Base-by-base conservation (phyloP, 2,113 vertebrate genomes). In the Bubalus kerabau region DNA sequence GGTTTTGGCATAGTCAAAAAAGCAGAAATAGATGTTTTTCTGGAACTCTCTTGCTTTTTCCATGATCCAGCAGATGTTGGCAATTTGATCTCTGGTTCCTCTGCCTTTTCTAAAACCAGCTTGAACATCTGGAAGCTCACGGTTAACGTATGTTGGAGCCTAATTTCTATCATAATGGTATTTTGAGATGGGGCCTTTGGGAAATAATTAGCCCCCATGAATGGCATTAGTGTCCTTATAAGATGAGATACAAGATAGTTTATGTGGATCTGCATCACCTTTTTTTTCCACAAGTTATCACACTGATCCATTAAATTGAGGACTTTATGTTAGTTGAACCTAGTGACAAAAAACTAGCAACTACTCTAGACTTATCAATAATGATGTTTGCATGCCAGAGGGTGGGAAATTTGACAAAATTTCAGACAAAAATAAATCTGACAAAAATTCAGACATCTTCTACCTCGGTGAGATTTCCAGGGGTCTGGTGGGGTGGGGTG, bases 51-150 rank as follows among this genome's bases (percentile, higher is more conserved):
- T 36, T 67, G 64, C 16, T 10, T 67, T 67, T 67, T 36, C 17
- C 0, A 21, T 67, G 64, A 67, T 21, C 32, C 8, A 36, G 32
- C 0, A 0, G n/a, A 36, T 71, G 17, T 71, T 71, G 64, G 64
- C 64, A 71, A 71, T 71, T 71, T 71, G 64, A 71, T 36, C 4
- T 71, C 64, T 71, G 17, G 64, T 21, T 71, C n/a, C 17, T 21
- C 4, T 71, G 64, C 64, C n/a, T 71, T 71, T 71, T 71, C 9
- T 21, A 71, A 71, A 71, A 21, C 64, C n/a, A 71, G 17, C 9
- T 36, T 36, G 64, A 36, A 36, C 36, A 21, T 71, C 17, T 71
- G n/a, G 64, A 71, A 71, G n/a, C 11, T 71, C n/a, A 36, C 1
- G 0, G 2, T 71, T 71, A 2, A 36, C 10, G 0, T 23, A 36